Evolutionary conservation across 2,888 invertebrate species (phyloP).

Genomic region (Acanthosoma haemorrhoidale): DNA sequence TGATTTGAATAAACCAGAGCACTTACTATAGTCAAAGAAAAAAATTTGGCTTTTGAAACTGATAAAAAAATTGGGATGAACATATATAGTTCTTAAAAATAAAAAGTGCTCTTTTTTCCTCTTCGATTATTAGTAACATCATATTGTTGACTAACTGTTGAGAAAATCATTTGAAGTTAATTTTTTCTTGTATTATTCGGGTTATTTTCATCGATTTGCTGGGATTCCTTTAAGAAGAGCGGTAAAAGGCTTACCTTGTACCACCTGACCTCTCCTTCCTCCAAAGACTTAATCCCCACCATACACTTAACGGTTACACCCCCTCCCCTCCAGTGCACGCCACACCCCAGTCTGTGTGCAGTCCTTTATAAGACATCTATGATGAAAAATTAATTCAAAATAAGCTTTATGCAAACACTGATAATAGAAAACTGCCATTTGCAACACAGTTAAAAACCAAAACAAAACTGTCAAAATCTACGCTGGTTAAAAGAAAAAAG

Average conservation of each 20-base stretch:
- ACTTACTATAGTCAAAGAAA: constrained; percentile 2
- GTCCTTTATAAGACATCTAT: not conserved
- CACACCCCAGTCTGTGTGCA: not conserved
- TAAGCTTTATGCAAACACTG: constrained; percentile 6
- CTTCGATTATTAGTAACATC: too few species aligned
- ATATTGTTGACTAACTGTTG: too few species aligned
- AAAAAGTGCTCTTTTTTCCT: constrained; percentile 12
- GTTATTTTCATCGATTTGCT: constrained; percentile 19
- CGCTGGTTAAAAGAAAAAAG: not conserved
- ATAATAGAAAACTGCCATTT: constrained; percentile 5
- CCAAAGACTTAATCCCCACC: constrained; percentile 8
- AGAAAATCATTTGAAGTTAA: not conserved
- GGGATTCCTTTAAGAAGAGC: constrained; percentile 27
- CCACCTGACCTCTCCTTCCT: constrained; percentile 25
- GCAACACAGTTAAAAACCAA: not conserved
- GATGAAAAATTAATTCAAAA: not conserved
- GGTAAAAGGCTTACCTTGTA: constrained; percentile 18
- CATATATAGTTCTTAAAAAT: too few species aligned
- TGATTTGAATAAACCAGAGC: constrained; percentile 7
- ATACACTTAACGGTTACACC: constrained; percentile 9
- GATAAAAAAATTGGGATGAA: not conserved
- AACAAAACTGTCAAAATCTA: not conserved
- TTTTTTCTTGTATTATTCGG: not conserved
- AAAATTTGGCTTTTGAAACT: not conserved
- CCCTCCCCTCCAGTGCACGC: constrained; percentile 9